phyloP scores from a whole-genome alignment of 2,113 vertebrate genomes.

The Micromys minutus region DNA sequence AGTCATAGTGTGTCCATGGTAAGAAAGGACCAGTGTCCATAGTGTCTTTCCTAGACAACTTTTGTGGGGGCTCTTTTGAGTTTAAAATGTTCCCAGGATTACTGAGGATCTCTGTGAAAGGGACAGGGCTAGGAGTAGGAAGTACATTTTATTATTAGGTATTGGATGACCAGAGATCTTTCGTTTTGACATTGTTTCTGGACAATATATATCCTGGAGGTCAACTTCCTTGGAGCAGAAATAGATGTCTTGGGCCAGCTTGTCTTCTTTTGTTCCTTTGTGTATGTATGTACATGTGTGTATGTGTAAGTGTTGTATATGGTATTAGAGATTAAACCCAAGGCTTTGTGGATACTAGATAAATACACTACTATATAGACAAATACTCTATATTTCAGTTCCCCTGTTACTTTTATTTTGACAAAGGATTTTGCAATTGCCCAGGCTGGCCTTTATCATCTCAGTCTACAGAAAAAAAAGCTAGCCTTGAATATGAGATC shows the following conservation, averaged over 20 bases:
- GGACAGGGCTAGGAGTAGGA: not conserved
- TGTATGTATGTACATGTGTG: not conserved
- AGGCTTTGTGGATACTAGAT: not conserved
- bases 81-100: constrained; percentile 23
- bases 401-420: not conserved
- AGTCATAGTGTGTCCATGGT: not conserved
- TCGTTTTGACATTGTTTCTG: not conserved
- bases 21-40: not conserved
- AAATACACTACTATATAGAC: not conserved
- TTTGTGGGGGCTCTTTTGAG: not conserved
- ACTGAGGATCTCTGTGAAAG: not conserved
- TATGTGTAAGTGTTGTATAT: not conserved
- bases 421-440: not conserved
- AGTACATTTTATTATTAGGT: not conserved
- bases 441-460: not conserved
- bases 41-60: not conserved
- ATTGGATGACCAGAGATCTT: not conserved
- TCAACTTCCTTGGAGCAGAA: not conserved
- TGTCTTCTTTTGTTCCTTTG: not conserved
- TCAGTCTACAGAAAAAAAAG: not conserved
- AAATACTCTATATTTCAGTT: not conserved
- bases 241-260: not conserved
- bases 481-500: not conserved
- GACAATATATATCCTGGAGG: not conserved
- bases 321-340: not conserved